Evolutionary conservation across 2,888 invertebrate species (phyloP).

Genomic region (Spialia ferax): DNA sequence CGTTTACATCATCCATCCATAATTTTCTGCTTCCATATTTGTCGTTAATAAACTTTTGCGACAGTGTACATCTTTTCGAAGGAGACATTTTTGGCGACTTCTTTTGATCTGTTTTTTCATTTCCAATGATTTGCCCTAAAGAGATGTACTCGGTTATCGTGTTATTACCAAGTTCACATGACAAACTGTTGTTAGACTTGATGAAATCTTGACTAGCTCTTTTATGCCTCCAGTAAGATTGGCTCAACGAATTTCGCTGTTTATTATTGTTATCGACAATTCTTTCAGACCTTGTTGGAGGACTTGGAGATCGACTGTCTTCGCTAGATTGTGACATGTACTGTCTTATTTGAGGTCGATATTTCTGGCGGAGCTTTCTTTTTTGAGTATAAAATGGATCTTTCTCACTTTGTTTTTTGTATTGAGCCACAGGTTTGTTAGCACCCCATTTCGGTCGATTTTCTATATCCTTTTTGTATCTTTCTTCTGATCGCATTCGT

Average conservation of each 20-base stretch:
- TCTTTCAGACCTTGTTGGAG: constrained; percentile 73
- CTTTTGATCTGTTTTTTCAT: constrained; percentile 65
- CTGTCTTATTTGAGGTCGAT: constrained; percentile 45
- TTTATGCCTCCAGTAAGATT: constrained; percentile 83
- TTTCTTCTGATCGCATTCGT: constrained; percentile 83
- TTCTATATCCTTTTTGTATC: constrained; percentile 86
- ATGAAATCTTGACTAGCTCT: constrained; percentile 74
- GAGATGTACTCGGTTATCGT: constrained; percentile 83
- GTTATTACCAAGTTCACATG: constrained; percentile 63
- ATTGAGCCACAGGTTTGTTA: constrained; percentile 92
- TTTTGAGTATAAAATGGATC: constrained; percentile 93
- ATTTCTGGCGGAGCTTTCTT: constrained; percentile 80
- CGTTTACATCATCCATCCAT: constrained; percentile 75
- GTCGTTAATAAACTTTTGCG: constrained; percentile 84
- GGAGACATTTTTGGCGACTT: constrained; percentile 74
- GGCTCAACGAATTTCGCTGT: constrained; percentile 78
- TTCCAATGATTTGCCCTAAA: constrained; percentile 76
- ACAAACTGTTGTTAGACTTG: constrained; percentile 55
- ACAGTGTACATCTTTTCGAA: constrained; percentile 73
- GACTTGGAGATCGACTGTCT: constrained; percentile 87
- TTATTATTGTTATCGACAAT: constrained; percentile 70
- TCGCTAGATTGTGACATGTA: constrained; percentile 88
- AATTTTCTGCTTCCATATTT: constrained; percentile 83
- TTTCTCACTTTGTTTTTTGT: constrained; percentile 96
- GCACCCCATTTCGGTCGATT: constrained; percentile 92